Evolutionary conservation across 2,888 invertebrate genomes (phyloP), one percentile per base, ranked within the genome.

Genomic region (Antitype chi): DNA sequence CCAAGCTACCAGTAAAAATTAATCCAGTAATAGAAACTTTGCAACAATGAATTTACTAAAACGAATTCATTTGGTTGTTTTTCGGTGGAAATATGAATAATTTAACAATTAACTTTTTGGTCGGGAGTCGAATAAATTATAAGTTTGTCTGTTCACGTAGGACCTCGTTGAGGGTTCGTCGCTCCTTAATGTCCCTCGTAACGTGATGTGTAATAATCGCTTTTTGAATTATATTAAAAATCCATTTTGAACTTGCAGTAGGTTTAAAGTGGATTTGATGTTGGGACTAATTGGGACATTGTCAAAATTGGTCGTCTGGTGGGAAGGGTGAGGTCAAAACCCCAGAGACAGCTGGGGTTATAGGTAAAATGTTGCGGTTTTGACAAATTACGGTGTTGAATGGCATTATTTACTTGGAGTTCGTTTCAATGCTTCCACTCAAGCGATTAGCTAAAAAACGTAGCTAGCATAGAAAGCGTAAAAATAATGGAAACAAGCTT

Each of bases 81-180:
- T 80, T 82, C 53, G 60, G 7, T 52, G 25, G 32, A 77, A 80
- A 74, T 71, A 74, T 78, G 73, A 85, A 76, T 81, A 77, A 77
- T 72, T 77, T 72, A 68, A 70, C 64, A 76, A 84, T 84, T 70
- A 72, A 82, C 72, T 76, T 82, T 79, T 72, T 63, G 64, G n/a
- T 57, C 63, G 67, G 28, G 63, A 69, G 53, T 55, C 59, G 73
- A 66, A 84, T 84, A 72, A 78, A 84, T 84, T 81, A 66, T 69
- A 81, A 83, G 76, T 83, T 84, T 52, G 77, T 63, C 60, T 23
- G 64, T 73, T 74, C 79, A 85, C 86, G 77, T 86, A 84, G 32
- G 52, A 32, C 13, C n/a, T 68, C 77, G 73, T 76, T 53, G 38
- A 63, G 63, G 11, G 64, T 43, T 71, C 80, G 57, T 25, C 13